Base-by-base conservation (phyloP, 2,888 invertebrate genomes). In the Ophioninae sp. region DNA sequence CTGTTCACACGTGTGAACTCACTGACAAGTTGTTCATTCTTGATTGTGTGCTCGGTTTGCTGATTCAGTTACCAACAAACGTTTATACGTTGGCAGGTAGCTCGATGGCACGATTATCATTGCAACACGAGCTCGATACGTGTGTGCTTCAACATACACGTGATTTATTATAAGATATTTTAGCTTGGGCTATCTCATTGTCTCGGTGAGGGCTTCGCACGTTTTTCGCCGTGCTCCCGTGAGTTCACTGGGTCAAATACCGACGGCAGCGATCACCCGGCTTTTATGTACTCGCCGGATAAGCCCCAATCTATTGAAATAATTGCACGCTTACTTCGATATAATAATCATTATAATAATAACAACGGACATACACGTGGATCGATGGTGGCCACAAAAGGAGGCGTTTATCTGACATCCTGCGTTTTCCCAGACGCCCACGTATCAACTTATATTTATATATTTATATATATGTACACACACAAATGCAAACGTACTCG, bases 191-290 rank as follows among this genome's bases (percentile, higher is more conserved):
- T 84, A 84, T 82, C 84, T 81, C 84, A 84, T 84, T 84, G 84
- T 84, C 79, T 82, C 81, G 75, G 30, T 30, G 13, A 77, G 73
- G 77, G 79, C 76, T 82, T 82, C 81, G 84, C 81, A 79, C 84
- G 81, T 84, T 82, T 79, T 79, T 79, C 79, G 84, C 79, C 20
- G 81, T 76, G 84, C 79, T 68, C 76, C 79, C 44, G 79, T 17
- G 75, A 81, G 84, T 84, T 84, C 84, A 84, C 79, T 84, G 81
- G 81, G 84, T 84, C 84, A 84, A 84, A 82, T 84, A 78, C 79
- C 84, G 68, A 79, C 79, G 76, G 62, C 75, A 56, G 61, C 76
- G 37, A 59, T 20, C 39, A 77, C 72, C 30, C 61, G 37, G 39
- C 69, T 69, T 50, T 21, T 10, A 61, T 21, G 37, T 62, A 61